These are phyloP conservation scores for Crotalus horridus DNA, from an alignment of 2,113 vertebrate species.

Conservation along the genomic window DNA sequence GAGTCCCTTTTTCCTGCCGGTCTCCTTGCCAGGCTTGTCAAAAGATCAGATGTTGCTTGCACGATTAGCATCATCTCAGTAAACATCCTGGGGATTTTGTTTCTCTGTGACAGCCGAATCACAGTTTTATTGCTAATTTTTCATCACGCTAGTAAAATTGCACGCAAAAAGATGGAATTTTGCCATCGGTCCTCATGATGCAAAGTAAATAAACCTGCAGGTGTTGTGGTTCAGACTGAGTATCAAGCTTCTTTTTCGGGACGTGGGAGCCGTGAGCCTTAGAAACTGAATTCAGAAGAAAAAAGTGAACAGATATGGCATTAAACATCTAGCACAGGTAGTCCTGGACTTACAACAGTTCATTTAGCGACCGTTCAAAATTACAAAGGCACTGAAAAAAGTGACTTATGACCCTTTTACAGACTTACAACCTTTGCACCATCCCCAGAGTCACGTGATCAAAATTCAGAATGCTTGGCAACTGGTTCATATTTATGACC, in stretches of 20 bases:
- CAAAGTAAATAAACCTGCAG: not conserved
- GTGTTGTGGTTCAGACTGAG: not conserved
- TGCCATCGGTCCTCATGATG: not conserved
- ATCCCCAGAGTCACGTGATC: not conserved
- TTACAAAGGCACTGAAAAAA: not conserved
- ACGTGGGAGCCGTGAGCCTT: too few relatives aligned
- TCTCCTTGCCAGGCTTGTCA: not conserved
- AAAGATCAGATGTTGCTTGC: not conserved
- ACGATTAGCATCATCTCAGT: not conserved
- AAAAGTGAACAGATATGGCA: not conserved
- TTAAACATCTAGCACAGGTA: not conserved
- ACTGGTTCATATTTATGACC: not conserved
- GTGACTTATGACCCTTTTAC: not conserved
- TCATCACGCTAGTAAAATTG: not conserved
- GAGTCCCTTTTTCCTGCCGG: not conserved
- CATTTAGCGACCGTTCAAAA: not conserved
- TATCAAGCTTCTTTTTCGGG: not conserved
- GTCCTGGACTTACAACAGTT: not conserved
- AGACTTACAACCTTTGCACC: not conserved
- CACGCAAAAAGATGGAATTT: not conserved
- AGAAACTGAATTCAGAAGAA: not conserved
- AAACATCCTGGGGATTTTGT: not conserved
- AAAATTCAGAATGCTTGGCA: not conserved
- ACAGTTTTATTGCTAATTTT: not conserved
- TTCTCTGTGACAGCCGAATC: not conserved